Conservation (phyloP, 2,888 invertebrate species). For the Nebria brevicollis region DNA sequence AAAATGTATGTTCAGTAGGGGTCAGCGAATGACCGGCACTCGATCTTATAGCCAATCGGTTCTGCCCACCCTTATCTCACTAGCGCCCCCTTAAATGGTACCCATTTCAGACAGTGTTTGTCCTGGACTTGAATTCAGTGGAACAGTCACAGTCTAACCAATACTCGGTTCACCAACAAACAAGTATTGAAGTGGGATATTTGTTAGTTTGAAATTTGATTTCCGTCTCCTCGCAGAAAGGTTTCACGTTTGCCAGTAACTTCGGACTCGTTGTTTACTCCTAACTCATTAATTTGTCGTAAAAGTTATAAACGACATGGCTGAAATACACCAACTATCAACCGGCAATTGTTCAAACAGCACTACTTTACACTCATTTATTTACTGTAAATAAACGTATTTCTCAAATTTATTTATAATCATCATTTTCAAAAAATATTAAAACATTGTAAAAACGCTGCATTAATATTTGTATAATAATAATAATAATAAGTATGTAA, state of each 20-base stretch:
- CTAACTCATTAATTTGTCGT: conserved; percentile 44
- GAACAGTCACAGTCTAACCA: conserved; percentile 55
- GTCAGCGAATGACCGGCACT: conserved; percentile 58
- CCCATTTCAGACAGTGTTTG: conserved; percentile 52
- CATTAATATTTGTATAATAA: no score
- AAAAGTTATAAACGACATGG: conserved; percentile 36
- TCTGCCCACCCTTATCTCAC: conserved; percentile 55
- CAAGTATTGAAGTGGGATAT: conserved; percentile 60
- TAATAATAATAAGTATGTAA: not conserved
- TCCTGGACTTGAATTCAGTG: conserved; percentile 17
- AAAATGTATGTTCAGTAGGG: conserved; percentile 58
- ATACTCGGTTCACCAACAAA: conserved; percentile 57
- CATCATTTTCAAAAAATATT: no score
- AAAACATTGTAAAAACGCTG: no score
- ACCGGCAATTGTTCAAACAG: conserved; percentile 2
- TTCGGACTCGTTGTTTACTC: conserved; percentile 21
- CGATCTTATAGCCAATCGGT: conserved; percentile 59
- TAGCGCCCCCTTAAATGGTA: conserved; percentile 50
- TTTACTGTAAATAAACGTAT: no score
- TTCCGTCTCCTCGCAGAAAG: conserved; percentile 49
- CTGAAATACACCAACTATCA: conserved; percentile 22
- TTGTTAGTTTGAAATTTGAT: conserved; percentile 60
- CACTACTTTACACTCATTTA: not conserved
- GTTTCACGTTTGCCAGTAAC: conserved; percentile 30
- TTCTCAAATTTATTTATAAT: no score